Evolutionary conservation across 30 jellyfish, hydroid and myxozoan genomes (phyloP).

Genomic region (Mastigias papua): DNA sequence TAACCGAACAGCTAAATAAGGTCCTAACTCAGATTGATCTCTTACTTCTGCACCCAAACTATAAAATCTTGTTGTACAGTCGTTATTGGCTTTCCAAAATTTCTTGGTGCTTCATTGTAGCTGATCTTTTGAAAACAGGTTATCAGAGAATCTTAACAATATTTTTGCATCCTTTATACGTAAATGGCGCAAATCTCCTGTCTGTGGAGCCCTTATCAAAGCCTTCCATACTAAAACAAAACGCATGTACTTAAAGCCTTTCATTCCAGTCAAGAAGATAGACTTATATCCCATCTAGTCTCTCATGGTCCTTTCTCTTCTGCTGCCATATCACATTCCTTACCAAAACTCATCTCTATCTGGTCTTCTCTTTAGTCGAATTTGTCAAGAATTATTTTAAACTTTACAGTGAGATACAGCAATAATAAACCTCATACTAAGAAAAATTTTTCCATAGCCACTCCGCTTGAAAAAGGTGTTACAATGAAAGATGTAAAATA

Average conservation of each 20-base stretch:
- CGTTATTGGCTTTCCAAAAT: not conserved
- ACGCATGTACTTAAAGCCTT: not conserved
- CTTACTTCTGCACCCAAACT: constrained; percentile 9
- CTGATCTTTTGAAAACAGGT: constrained; percentile 33
- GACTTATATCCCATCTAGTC: not conserved
- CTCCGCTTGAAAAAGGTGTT: no score
- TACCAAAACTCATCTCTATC: not conserved
- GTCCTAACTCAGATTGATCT: not conserved
- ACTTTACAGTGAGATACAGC: not conserved
- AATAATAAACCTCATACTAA: not conserved
- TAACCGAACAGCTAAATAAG: not conserved
- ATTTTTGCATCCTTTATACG: constrained; percentile 1
- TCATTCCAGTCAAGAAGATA: constrained; percentile 7
- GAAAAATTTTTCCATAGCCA: no score
- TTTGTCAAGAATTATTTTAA: constrained; percentile 2
- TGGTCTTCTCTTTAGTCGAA: not conserved
- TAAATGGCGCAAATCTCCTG: constrained; percentile 13
- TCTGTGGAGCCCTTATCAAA: constrained; percentile 1
- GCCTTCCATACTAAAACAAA: not conserved
- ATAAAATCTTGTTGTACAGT: not conserved
- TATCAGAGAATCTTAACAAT: constrained; percentile 20
- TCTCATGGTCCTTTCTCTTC: constrained; percentile 15
- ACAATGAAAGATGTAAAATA: no score
- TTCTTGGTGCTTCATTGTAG: constrained; percentile 17
- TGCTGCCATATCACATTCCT: not conserved